Base-by-base conservation (phyloP, 2,113 vertebrate species). In the Seriola quinqueradiata region DNA sequence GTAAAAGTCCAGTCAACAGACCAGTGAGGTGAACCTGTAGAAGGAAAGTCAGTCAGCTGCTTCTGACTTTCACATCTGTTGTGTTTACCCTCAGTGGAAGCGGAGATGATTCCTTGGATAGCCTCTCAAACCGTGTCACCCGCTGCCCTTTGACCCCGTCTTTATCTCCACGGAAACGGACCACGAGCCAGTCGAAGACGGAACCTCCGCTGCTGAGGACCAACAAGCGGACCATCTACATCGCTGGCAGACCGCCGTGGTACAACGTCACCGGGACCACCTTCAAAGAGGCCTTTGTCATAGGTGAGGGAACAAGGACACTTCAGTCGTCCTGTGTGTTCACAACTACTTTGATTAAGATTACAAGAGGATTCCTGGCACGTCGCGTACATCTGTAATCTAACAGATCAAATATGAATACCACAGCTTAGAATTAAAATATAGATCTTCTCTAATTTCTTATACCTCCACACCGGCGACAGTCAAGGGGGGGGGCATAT, bases 281-380 rank as follows among this genome's bases (percentile, higher is more conserved):
- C 23, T 97, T 97, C 84, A 97, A 97, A 75, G 97, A 97, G 89
- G 97, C 97, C 58, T 97, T 97, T 40, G 97, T 97, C 14, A 97
- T 97, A 23, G 97, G 97, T 97, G 86, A 88, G 92, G 32, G 1
- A 32, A 19, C 70, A 9, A 52, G 19, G 6, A 50, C 28, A 36
- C 46, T 17, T 13, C 16, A 4, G 4, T 50, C 46, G 46, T 19
- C 34, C 34, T 36, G 34, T 36, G 4, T 36, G 6, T 36, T 44
- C 42, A 44, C 42, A 44, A 44, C 42, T 3, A 10, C 12, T 44
- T 8, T 44, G 42, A 44, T 9, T 44, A 44, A 42, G 10, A 42
- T 42, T 42, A 10, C 40, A 42, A 8, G 40, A 42, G 40, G 40
- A 42, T 42, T 42, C 40, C 10, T 10, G 10, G 40, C 6, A 10